Base-by-base conservation (phyloP, 2,797 vertebrate species). In the Eleutherodactylus coqui region DNA sequence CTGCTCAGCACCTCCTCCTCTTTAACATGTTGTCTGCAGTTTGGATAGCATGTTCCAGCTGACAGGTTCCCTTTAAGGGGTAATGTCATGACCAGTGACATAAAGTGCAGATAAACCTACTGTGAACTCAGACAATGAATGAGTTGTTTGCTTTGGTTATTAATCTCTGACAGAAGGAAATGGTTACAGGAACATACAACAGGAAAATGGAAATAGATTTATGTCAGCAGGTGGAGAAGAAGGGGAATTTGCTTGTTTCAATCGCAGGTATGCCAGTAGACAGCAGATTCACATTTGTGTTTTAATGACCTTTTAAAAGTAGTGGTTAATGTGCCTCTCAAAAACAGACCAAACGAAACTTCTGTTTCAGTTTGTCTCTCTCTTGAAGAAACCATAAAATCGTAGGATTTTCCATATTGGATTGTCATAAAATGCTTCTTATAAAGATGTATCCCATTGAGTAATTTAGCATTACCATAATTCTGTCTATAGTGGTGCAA, bases 161-260 rank as follows among this genome's bases (percentile, higher is more conserved):
- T 29, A 29, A 76, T 21, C 49, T 51, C 21, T 78, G 34, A 41
- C 24, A 27, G 32, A 27, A 55, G 76, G 76, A 58, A 78, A 78
- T 49, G 53, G 36, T 55, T 6, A 32, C 11, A 32, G 17, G 19
- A 41, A 49, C 17, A 7, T 24, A 43, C 6, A 83, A 75, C 36
- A 60, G 80, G 81, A 83, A 83, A 72, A 82, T 36, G 43, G 32
- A 70, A 60, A 83, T 69, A 58, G 9, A 73, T 55, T 43, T 43
- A n/a, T 75, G 29, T 73, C 51, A 83, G 49, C 81, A 58, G 69
- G 51, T 60, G 51, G 45, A 60, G 34, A 60, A 24, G 29, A 43
- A 32, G 81, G 43, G 4, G 45, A 27, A 51, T 60, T 41, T 58
- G 13, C 19, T 67, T 69, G 64, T 49, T 82, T 78, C 21, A 75